phyloP scores from a whole-genome alignment of 2,797 vertebrate species.

The Psittacula echo region DNA sequence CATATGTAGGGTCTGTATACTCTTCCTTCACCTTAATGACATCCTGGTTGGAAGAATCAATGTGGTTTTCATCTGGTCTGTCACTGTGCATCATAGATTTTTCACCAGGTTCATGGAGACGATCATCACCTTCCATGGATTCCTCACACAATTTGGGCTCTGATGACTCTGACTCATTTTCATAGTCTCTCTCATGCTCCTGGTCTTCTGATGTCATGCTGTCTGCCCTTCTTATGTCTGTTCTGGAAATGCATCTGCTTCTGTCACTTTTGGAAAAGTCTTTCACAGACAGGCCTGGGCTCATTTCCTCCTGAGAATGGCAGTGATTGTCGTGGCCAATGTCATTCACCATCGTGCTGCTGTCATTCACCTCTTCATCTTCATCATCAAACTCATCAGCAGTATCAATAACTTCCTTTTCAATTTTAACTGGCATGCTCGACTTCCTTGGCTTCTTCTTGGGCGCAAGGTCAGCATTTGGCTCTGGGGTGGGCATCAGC shows the following conservation, averaged over 20 bases:
- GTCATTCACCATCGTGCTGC: constrained; percentile 75
- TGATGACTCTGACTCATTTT: constrained; percentile 97
- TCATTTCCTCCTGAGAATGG: constrained; percentile 96
- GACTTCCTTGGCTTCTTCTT: constrained; percentile 99
- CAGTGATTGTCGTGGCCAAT: constrained; percentile 87
- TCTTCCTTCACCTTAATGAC: constrained; percentile 97
- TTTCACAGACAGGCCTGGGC: constrained; percentile 90
- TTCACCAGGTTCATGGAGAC: constrained; percentile 76
- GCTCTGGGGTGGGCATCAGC: constrained; percentile 76
- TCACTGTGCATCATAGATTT: constrained; percentile 85
- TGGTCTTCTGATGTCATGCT: constrained; percentile 99
- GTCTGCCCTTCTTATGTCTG: constrained; percentile 91
- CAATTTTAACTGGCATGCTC: constrained; percentile 99
- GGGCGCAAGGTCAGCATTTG: constrained; percentile 87
- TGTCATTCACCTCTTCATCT: constrained; percentile 91
- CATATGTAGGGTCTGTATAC: constrained; percentile 94
- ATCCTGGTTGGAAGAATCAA: constrained; percentile 86
- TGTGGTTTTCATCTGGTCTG: constrained; percentile 87
- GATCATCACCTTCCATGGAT: constrained; percentile 90
- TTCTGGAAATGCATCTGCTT: constrained; percentile 87
- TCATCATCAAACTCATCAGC: constrained; percentile 95
- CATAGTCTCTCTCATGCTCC: constrained; percentile 96
- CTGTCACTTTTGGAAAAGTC: constrained; percentile 91
- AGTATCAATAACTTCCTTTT: constrained; percentile 98
- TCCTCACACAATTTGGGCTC: constrained; percentile 94